Percentiles rank a stretch among this genome's conserved stretches.
Conservation (phyloP, 2,888 invertebrate species). For the Dione vanillae region DNA sequence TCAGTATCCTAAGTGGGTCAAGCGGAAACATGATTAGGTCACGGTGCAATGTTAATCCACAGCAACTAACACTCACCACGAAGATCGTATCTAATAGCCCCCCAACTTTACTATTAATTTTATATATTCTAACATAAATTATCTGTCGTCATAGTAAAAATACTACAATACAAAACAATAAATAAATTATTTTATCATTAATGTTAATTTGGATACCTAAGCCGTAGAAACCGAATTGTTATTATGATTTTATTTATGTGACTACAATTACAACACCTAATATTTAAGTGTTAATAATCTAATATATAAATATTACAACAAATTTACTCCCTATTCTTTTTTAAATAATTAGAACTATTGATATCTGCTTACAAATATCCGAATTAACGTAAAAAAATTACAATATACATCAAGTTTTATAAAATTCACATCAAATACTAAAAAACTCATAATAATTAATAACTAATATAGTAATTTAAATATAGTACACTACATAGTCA, state of each 20-base stretch:
- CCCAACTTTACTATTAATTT: not conserved
- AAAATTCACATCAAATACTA: conserved; percentile 6
- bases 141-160: not conserved
- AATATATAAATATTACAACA: conserved; percentile 16
- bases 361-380: not conserved
- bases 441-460: conserved; percentile 4
- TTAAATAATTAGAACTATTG: conserved; percentile 13
- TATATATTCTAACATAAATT: not conserved
- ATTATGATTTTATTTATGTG: not conserved
- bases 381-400: conserved; percentile 12
- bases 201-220: not conserved
- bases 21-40: conserved; percentile 33
- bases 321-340: conserved; percentile 6
- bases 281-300: conserved; percentile 6
- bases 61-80: not conserved
- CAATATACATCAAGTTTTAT: conserved; percentile 2
- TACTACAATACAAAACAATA: conserved; percentile 5
- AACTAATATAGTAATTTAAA: not conserved
- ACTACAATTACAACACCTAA: not conserved
- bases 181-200: not conserved
- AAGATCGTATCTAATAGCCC: not conserved
- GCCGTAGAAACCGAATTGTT: not conserved
- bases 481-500: conserved; percentile 1
- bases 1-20: conserved; percentile 36
- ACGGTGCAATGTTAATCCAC: not conserved